Evolutionary conservation across 2,113 vertebrate genomes (phyloP).

Genomic region (Macquaria australasica): DNA sequence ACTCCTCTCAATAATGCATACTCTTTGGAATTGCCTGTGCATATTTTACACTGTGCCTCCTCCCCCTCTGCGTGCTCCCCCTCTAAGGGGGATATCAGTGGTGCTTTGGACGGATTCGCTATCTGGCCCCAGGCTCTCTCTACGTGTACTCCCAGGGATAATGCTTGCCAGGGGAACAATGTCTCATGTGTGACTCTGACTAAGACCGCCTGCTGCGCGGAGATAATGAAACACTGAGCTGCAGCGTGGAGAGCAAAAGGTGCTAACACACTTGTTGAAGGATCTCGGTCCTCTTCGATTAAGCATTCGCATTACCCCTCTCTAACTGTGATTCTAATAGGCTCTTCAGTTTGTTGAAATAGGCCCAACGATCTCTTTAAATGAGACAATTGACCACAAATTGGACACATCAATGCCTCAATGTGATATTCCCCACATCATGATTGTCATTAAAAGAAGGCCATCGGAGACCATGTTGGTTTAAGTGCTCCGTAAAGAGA

Average conservation of each 20-base stretch:
- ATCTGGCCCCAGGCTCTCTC: conserved; percentile 40
- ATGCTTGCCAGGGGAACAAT: conserved; percentile 50
- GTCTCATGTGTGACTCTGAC: conserved; percentile 61
- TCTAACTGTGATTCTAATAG: conserved; percentile 39
- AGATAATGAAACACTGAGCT: conserved; percentile 68
- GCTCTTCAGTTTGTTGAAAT: conserved; percentile 55
- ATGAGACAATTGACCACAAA: conserved; percentile 65
- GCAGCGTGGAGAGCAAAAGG: conserved; percentile 41
- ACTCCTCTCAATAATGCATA: conserved; percentile 83
- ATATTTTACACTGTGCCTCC: conserved; percentile 66
- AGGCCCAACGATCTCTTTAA: conserved; percentile 54
- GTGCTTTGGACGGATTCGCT: conserved; percentile 39
- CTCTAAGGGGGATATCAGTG: conserved; percentile 17
- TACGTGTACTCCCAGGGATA: conserved; percentile 43
- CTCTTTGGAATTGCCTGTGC: conserved; percentile 73
- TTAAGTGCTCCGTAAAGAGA: conserved; percentile 45
- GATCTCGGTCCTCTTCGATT: conserved; percentile 43
- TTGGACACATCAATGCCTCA: conserved; percentile 42
- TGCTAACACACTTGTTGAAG: conserved; percentile 64
- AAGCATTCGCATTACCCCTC: conserved; percentile 31
- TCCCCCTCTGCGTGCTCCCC: conserved; percentile 13
- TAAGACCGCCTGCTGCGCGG: conserved; percentile 51
- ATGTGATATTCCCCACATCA: conserved; percentile 31
- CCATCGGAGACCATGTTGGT: conserved; percentile 23
- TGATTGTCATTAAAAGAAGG: conserved; percentile 52